A percentile compares a stretch with the other conserved stretches of the same genome.
Conservation (phyloP, 2,113 vertebrate species). For the Falco punctatus region DNA sequence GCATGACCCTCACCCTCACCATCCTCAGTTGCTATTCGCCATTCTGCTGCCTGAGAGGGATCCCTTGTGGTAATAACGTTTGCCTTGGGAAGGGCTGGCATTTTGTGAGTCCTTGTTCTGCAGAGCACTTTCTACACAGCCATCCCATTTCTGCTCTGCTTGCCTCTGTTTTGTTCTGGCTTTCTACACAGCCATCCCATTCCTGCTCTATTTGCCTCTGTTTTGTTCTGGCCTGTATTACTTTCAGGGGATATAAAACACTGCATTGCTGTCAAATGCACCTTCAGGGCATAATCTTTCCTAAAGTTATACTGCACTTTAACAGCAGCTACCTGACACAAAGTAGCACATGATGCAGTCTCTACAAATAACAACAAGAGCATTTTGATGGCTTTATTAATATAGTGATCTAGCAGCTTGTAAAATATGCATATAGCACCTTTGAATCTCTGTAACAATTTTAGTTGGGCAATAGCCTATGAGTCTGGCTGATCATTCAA, state of each 20-base stretch:
- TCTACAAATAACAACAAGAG: background rate
- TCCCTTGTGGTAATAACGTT: background rate
- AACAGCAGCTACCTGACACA: background rate
- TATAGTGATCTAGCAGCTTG: background rate
- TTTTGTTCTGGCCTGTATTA: background rate
- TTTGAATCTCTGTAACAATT: background rate
- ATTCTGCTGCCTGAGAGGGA: background rate
- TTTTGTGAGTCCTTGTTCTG: background rate
- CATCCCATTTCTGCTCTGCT: background rate
- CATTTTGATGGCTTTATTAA: background rate
- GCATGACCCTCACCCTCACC: background rate
- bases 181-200: background rate
- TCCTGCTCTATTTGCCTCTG: background rate
- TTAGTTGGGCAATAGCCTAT: background rate
- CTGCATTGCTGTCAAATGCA: background rate
- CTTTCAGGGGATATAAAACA: background rate
- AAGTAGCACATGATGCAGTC: background rate
- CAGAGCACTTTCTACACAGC: background rate
- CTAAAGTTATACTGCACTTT: background rate
- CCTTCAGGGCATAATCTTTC: background rate
- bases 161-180: background rate
- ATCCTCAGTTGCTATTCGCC: background rate
- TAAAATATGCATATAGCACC: background rate
- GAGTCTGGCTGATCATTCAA: background rate
- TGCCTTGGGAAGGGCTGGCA: background rate